Evolutionary conservation across 2,113 vertebrate species (phyloP).

Genomic region (Phocoena sinus): DNA sequence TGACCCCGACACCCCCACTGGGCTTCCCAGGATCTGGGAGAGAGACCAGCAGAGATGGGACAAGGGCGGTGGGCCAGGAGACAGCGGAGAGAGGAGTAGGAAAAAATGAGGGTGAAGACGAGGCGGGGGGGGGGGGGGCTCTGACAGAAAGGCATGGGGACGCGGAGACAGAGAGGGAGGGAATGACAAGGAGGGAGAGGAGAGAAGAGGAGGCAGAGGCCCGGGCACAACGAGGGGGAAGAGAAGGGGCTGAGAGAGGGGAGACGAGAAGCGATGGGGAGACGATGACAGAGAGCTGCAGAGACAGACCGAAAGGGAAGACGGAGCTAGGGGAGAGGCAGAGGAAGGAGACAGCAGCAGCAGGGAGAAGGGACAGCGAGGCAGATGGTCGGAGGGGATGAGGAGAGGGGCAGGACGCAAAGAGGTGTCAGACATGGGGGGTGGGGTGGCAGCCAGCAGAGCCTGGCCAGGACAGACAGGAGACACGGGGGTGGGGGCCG

Average conservation of each 20-base stretch:
- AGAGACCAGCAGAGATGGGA: neutral
- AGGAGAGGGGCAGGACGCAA: neutral
- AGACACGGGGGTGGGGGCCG: slow-evolving; percentile 47
- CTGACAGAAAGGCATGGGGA: neutral
- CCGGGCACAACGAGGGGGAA: rapidly evolving
- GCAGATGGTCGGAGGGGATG: neutral
- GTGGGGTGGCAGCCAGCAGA: neutral
- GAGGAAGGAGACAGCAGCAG: neutral
- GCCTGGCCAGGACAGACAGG: neutral
- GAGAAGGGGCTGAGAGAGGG: neutral
- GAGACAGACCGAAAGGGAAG: neutral
- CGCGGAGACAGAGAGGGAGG: neutral
- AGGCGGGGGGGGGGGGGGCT: neutral
- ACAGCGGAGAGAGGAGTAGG: neutral
- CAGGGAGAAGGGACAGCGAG: neutral
- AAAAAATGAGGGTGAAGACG: neutral
- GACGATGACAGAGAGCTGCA: neutral
- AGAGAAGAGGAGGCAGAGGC: neutral
- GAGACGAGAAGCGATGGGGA: neutral
- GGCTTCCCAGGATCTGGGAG: neutral
- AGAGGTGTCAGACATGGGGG: neutral
- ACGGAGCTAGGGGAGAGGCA: rapidly evolving
- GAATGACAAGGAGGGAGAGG: neutral
- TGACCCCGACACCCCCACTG: neutral
- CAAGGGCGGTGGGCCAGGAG: neutral